Base-by-base conservation (phyloP, 2,113 vertebrate genomes). In the Poeciliopsis retropinna region DNA sequence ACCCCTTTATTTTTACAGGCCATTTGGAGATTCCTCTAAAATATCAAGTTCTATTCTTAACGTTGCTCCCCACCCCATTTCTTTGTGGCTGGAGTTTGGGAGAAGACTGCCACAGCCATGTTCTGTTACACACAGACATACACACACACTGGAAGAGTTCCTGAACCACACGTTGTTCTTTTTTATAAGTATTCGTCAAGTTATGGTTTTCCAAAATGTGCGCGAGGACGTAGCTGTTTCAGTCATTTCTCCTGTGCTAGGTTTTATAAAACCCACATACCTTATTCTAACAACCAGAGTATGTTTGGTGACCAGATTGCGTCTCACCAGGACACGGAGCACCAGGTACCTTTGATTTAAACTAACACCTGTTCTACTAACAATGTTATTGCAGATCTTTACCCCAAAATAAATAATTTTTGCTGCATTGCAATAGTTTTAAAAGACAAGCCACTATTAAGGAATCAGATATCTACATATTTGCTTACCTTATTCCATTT, bases 21-120 rank as follows among this genome's bases (percentile, higher is more conserved):
- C 68, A 57, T 86, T 88, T 72, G 89, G 92, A 92, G 89, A 93
- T 93, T 93, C 89, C 88, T 91, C 73, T 76, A 63, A 85, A 80
- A 90, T 90, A 92, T 90, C 85, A 67, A 87, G 85, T 91, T 92
- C 92, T 94, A 92, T 93, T 93, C 91, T 91, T 91, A 93, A 91
- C 78, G 41, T 72, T 83, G 86, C 67, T 73, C 78, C 72, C 78
- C 72, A 27, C 64, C 34, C 63, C 67, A 25, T 34, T 64, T 86
- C 80, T 73, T 81, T 88, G 90, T 72, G 91, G 84, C 91, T 60
- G 54, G 32, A 79, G 72, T 64, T 67, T 74, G 75, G 82, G 54
- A 64, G 70, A 19, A 60, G 57, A 70, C 51, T 83, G 70, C 77
- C 83, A 84, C 72, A 83, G 80, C 78, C 82, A 76, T 78, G 75